Percentiles rank a stretch among this genome's conserved stretches.
These are phyloP conservation scores for Cheilosia urbana DNA, from an alignment of 2,888 invertebrate species.

Conservation along the genomic window DNA sequence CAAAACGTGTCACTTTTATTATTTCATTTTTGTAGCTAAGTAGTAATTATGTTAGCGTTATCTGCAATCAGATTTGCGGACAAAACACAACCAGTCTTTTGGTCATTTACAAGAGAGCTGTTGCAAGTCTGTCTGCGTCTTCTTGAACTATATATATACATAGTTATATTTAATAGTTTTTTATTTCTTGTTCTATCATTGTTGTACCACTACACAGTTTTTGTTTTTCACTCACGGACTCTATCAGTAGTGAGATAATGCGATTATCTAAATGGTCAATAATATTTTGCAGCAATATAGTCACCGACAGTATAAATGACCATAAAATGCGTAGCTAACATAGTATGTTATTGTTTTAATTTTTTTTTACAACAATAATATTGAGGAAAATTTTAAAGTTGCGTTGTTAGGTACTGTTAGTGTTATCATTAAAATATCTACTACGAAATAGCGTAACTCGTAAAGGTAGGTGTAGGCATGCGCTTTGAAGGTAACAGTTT, in stretches of 20 bases:
- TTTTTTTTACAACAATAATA: too few species aligned
- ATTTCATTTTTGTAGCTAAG: conserved; percentile 45
- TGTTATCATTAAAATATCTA: too few species aligned
- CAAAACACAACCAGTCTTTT: conserved; percentile 15
- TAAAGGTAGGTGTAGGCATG: too few species aligned
- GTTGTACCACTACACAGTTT: not conserved
- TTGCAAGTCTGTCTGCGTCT: not conserved
- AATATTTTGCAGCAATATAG: conserved; percentile 45
- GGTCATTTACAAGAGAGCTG: conserved; percentile 29
- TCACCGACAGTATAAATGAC: not conserved
- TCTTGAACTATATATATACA: not conserved
- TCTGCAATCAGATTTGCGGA: conserved; percentile 53
- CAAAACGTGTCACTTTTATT: conserved; percentile 55
- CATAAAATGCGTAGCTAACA: conserved; percentile 24
- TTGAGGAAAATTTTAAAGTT: too few species aligned
- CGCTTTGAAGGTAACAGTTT: too few species aligned
- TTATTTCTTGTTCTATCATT: not conserved
- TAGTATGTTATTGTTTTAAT: not conserved
- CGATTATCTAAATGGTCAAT: conserved; percentile 53
- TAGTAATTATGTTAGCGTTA: conserved; percentile 57
- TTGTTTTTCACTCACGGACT: conserved; percentile 14
- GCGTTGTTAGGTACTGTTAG: too few species aligned
- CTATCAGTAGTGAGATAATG: conserved; percentile 50
- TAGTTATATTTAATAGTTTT: conserved; percentile 23
- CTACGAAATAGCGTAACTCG: too few species aligned